Evolutionary conservation across 2,888 invertebrate genomes (phyloP), one percentile per base, ranked within the genome.

Genomic region (Drosophila formosana): DNA sequence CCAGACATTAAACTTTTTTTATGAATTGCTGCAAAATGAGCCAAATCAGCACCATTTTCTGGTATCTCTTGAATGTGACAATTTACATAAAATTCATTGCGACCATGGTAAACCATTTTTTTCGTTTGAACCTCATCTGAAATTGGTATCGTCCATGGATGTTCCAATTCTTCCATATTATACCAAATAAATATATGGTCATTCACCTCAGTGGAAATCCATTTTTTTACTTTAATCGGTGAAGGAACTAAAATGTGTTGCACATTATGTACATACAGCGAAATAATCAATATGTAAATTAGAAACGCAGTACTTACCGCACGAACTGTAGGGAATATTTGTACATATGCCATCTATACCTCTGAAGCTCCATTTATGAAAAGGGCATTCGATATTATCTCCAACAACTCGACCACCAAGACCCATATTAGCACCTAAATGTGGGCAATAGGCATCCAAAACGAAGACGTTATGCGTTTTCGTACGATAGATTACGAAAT

Each of bases 361-460:
- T 4, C 94, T 94, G 89, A 98, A 98, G 57, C 93, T 92, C 98
- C 98, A 98, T 58, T 95, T 95, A 86, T 98, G 98, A 92, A 98
- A 98, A 0, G 98, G 98, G 83, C 98, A 98, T 85, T 96, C 95
- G 7, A 98, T 94, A 81, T 96, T 96, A 85, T 96, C 95, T 0
- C 95, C 96, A 37, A 93, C 92, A 0, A 97, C 96, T 0, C 94
- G 94, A 0, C 97, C 97, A 0, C 97, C 97, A 0, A 96, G 93
- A 0, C 95, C 97, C 87, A 98, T 92, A 90, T 98, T 97, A 0
- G 98, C 98, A 0, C 98, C 98, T 78, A 98, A 93, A 90, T 98
- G 98, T 0, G 98, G 97, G 82, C 98, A 98, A 90, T 97, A 97
- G 0, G 98, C 97, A 91, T 98, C 96, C 34, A 97, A 93, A 0